Evolutionary conservation across 2,888 invertebrate species (phyloP).

Genomic region (Troglohyphantes excavatus): DNA sequence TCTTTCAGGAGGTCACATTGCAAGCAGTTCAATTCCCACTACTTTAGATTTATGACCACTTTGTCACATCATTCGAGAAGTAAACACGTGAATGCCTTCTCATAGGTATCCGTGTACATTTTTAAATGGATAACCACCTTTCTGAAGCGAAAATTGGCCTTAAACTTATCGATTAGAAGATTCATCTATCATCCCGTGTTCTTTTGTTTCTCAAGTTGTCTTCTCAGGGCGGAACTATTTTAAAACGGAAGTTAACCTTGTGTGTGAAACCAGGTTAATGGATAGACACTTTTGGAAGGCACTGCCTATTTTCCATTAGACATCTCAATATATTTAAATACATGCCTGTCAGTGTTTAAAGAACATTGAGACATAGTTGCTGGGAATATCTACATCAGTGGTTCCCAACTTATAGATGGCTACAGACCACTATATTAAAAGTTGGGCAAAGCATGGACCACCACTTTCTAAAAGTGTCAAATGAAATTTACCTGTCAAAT

Average conservation of each 20-base stretch:
- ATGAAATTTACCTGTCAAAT: no score
- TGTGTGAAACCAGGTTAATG: slow-evolving; percentile 17
- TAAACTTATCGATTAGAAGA: slow-evolving; percentile 23
- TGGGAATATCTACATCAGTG: no score
- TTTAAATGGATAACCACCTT: neutral
- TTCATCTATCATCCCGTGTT: slow-evolving; percentile 33
- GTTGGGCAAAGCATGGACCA: no score
- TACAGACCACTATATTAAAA: no score
- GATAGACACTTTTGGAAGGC: neutral
- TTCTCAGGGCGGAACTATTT: slow-evolving; percentile 23
- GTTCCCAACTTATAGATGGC: no score
- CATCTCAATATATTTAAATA: no score
- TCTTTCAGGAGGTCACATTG: neutral
- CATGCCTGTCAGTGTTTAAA: no score
- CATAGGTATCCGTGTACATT: neutral
- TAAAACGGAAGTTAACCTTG: slow-evolving; percentile 39
- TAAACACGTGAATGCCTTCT: neutral
- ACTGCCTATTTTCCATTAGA: neutral
- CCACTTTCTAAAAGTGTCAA: no score
- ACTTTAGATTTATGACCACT: neutral
- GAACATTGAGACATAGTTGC: no score
- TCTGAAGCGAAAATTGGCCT: slow-evolving; percentile 16
- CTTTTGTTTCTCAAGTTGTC: slow-evolving; percentile 1
- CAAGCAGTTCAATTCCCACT: neutral
- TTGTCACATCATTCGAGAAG: neutral